phyloP scores from a whole-genome alignment of 2,113 vertebrate species.

The Eulemur macaco region DNA sequence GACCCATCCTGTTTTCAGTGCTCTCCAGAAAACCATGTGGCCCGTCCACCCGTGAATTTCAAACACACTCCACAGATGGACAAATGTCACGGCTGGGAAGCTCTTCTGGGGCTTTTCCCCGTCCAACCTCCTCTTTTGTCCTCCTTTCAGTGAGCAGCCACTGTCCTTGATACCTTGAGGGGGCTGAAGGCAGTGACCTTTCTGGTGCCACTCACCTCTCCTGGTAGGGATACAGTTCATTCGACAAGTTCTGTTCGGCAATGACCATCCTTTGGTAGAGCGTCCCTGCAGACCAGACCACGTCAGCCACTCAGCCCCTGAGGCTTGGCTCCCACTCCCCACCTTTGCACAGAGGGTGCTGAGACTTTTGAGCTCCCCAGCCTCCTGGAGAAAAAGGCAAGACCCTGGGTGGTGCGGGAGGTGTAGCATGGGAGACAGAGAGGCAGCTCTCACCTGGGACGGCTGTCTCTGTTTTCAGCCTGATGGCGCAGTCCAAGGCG shows the following conservation, averaged over 20 bases:
- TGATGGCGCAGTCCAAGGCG: conserved; percentile 89
- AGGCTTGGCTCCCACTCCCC: not conserved
- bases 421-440: not conserved
- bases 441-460: conserved; percentile 85
- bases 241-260: conserved; percentile 91
- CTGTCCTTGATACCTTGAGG: too few relatives aligned
- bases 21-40: not conserved
- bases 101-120: not conserved
- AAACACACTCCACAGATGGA: fast-evolving
- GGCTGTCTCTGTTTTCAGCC: conserved; percentile 88
- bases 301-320: not conserved
- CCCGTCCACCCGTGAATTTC: not conserved
- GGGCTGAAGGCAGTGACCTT: not conserved
- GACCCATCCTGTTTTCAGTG: not conserved
- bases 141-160: not conserved
- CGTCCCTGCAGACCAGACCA: conserved; percentile 77
- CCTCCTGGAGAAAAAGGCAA: not conserved
- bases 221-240: conserved; percentile 86
- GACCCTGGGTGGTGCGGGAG: too few relatives aligned
- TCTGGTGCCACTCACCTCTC: conserved; percentile 87
- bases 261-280: conserved; percentile 91
- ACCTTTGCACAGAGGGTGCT: not conserved
- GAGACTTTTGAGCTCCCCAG: not conserved
- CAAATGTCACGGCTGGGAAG: not conserved
- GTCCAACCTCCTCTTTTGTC: not conserved